Evolutionary conservation across 92 coral and sea anemone species (phyloP).

Genomic region (Anthopleura xanthogrammica): DNA sequence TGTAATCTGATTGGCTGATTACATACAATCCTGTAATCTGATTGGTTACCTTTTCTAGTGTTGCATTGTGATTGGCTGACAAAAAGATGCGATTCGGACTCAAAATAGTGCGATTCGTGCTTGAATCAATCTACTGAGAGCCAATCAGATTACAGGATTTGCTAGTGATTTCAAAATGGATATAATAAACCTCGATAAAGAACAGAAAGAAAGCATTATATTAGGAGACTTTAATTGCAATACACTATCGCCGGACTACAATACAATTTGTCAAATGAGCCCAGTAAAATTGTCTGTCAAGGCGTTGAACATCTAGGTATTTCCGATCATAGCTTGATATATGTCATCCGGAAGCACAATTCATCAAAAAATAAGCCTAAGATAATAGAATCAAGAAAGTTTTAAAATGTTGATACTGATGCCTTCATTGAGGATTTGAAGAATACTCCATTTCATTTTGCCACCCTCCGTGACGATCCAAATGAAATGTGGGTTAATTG

Average conservation of each 20-base stretch:
- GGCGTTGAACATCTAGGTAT: constrained; percentile 20
- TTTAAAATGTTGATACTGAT: constrained; percentile 18
- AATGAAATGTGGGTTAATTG: constrained; percentile 51
- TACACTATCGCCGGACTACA: constrained; percentile 2
- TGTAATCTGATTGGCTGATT: no score
- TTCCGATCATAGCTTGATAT: constrained; percentile 13
- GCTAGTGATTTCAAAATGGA: no score
- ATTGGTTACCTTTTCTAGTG: no score
- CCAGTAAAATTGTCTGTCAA: not conserved
- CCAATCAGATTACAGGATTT: no score
- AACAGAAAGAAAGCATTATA: constrained; percentile 23
- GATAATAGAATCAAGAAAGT: constrained; percentile 19
- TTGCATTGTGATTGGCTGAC: no score
- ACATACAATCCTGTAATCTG: no score
- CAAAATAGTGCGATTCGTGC: no score
- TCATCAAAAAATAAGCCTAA: constrained; percentile 12
- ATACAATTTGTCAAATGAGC: no score
- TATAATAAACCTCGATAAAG: constrained; percentile 21
- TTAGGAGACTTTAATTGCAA: constrained; percentile 39
- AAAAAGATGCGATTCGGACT: no score
- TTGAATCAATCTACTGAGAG: no score
- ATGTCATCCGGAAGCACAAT: constrained; percentile 29
- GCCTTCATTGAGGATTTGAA: constrained; percentile 38
- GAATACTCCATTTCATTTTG: constrained; percentile 30
- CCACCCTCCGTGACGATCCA: constrained; percentile 32